Base-by-base conservation (phyloP, 1,140 invertebrate species). In the Dolichoris vasculosae region DNA sequence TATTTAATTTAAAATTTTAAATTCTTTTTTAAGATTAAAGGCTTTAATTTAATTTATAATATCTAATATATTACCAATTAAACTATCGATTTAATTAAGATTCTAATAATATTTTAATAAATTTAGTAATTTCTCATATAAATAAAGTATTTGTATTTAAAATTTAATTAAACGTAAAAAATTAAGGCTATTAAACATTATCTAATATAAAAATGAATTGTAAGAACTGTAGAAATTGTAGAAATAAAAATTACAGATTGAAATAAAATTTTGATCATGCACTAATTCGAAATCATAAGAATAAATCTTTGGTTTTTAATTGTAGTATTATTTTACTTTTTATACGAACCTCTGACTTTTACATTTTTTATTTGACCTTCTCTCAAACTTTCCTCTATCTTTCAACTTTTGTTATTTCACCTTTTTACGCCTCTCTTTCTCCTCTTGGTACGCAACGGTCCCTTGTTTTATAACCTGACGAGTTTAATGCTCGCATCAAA, bases 401-500 rank as follows among this genome's bases (percentile, higher is more conserved):
- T 55, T 77, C 51, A 43, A 30, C 32, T 51, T 64, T 38, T 35
- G 55, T 51, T 64, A 80, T 73, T 55, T 40, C 79, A 48, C 75
- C 67, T 77, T 77, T 59, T 48, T 59, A 63, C 40, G 7, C 0
- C 26, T 63, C 26, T 15, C n/a, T 23, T 38, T 59, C 35, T 38
- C 76, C n/a, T 38, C 17, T 32, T 7, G 23, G 4, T 32, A 46
- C 64, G 75, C 35, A 32, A 75, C 13, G 64, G 43, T 84, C 86
- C 82, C 87, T 89, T 89, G 90, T 90, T 92, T 92, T 92, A 92
- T 90, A 92, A 91, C 91, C 90, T 88, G 88, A 90, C 90, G 89
- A 92, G 90, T 92, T 92, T 93, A 92, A 92, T 92, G 90, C 88
- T 89, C 91, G 90, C 91, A 92, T 93, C 90, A 92, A 92, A 92